Evolutionary conservation across 2,113 vertebrate genomes (phyloP).

Genomic region (Arenaria interpres): DNA sequence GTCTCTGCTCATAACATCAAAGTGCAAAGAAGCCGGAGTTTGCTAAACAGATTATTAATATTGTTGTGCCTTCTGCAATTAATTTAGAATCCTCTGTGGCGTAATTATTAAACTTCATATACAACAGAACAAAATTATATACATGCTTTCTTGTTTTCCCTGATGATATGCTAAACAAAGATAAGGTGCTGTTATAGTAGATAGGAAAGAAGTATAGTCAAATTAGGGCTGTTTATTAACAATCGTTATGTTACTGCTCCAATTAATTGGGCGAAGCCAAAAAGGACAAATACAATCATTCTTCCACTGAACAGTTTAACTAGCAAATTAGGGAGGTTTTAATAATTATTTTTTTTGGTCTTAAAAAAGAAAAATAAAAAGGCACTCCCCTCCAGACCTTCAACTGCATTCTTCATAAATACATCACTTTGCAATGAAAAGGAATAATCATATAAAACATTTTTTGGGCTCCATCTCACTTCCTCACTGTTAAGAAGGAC

Average conservation of each 20-base stretch:
- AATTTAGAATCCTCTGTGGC: slow-evolving; percentile 67
- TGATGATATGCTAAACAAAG: slow-evolving; percentile 60
- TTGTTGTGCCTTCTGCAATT: slow-evolving; percentile 54
- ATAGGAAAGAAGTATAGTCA: slow-evolving; percentile 54
- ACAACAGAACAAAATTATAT: slow-evolving; percentile 63
- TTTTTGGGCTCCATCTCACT: slow-evolving; percentile 1
- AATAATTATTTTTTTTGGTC: background rate
- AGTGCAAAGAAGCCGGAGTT: slow-evolving; percentile 41
- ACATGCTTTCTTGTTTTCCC: slow-evolving; percentile 53
- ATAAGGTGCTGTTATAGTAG: background rate
- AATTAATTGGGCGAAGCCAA: slow-evolving; percentile 72
- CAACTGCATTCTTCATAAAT: slow-evolving; percentile 1
- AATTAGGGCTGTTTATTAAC: slow-evolving; percentile 48
- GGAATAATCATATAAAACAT: slow-evolving; percentile 5
- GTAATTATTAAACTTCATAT: slow-evolving; percentile 67
- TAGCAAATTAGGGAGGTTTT: slow-evolving; percentile 37
- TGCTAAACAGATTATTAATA: slow-evolving; percentile 70
- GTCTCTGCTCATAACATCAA: slow-evolving; percentile 44
- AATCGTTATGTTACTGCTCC: slow-evolving; percentile 55
- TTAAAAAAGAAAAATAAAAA: background rate
- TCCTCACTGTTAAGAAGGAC: slow-evolving; percentile 21
- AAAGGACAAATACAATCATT: slow-evolving; percentile 71
- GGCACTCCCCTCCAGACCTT: background rate
- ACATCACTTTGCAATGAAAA: background rate
- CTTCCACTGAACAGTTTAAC: slow-evolving; percentile 61